A percentile compares a stretch with the other conserved stretches of the same genome.
Evolutionary conservation across 1,140 invertebrate genomes (phyloP).

Genomic region (Penaeus vannamei): DNA sequence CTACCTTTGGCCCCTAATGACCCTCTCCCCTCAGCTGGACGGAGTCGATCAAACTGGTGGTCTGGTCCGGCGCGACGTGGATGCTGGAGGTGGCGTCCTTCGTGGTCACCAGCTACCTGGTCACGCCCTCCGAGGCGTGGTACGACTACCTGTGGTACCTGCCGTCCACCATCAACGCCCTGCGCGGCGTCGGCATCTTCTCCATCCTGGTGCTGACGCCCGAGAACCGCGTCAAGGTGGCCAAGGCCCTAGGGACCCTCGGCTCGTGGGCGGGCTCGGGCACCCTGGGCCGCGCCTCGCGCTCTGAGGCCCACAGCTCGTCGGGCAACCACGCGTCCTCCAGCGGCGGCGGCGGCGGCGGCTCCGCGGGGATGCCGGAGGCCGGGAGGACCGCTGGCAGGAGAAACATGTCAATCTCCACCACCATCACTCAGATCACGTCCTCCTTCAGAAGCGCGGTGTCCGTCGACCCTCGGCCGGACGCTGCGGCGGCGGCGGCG

Average conservation of each 20-base stretch:
- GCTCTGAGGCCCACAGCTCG: slow-evolving; percentile 7
- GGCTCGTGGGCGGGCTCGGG: slow-evolving; percentile 24
- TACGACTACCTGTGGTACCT: slow-evolving; percentile 67
- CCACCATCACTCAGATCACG: slow-evolving; percentile 58
- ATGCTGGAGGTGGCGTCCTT: slow-evolving; percentile 62
- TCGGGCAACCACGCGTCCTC: slow-evolving; percentile 37
- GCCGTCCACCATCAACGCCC: slow-evolving; percentile 61
- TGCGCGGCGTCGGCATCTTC: slow-evolving; percentile 65
- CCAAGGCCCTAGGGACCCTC: slow-evolving; percentile 12
- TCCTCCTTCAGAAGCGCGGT: slow-evolving; percentile 53
- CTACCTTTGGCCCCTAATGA: no score
- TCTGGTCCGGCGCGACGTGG: slow-evolving; percentile 67
- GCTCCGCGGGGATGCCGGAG: background rate
- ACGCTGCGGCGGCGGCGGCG: background rate
- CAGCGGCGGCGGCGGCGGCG: background rate
- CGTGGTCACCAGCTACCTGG: slow-evolving; percentile 51
- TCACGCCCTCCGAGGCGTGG: slow-evolving; percentile 58
- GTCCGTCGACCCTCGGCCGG: slow-evolving; percentile 44
- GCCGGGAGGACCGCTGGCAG: slow-evolving; percentile 26
- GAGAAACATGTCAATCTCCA: slow-evolving; percentile 62
- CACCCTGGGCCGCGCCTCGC: slow-evolving; percentile 2
- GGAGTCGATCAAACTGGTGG: slow-evolving; percentile 64
- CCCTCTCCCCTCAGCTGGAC: slow-evolving; percentile 51
- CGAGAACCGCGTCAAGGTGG: slow-evolving; percentile 51
- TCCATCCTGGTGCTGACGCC: slow-evolving; percentile 63